These are phyloP conservation scores for Meloidogyne exigua DNA, from an alignment of 1,140 invertebrate species.

Conservation along the genomic window DNA sequence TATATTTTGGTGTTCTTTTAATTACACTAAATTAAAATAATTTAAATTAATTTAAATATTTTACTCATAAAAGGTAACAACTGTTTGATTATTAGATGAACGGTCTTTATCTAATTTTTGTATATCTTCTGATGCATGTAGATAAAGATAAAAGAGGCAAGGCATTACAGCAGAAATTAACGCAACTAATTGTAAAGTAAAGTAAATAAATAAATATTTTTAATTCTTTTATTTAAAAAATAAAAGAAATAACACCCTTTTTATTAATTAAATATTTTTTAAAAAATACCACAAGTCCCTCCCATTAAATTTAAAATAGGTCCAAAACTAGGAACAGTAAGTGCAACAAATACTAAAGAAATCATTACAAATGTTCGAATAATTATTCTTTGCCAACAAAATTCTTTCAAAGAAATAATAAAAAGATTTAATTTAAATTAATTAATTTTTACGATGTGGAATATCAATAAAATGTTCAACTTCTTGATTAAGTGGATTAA, in stretches of 20 bases:
- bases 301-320: slow-evolving; percentile 46
- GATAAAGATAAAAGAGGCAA: slow-evolving; percentile 46
- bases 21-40: slow-evolving; percentile 30
- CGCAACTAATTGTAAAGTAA: slow-evolving; percentile 36
- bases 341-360: slow-evolving; percentile 32
- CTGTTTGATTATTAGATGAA: slow-evolving; percentile 1
- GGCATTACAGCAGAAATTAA: slow-evolving; percentile 49
- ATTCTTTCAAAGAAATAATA: slow-evolving; percentile 24
- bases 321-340: slow-evolving; percentile 42
- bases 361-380: slow-evolving; percentile 35
- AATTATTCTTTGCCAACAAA: slow-evolving; percentile 35
- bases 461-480: slow-evolving; percentile 40
- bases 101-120: neutral
- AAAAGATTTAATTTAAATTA: neutral
- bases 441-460: slow-evolving; percentile 45
- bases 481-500: slow-evolving; percentile 49
- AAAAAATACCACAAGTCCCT: slow-evolving; percentile 20
- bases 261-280: no score
- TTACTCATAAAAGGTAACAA: neutral
- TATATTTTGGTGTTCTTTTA: slow-evolving; percentile 26
- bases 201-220: slow-evolving; percentile 18
- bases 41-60: slow-evolving; percentile 8
- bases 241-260: no score
- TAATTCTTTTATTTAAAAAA: neutral
- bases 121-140: slow-evolving; percentile 33